Evolutionary conservation across 2,797 vertebrate species (phyloP), one percentile per base, ranked within the genome.

Genomic region (Coracias cyanogaster): DNA sequence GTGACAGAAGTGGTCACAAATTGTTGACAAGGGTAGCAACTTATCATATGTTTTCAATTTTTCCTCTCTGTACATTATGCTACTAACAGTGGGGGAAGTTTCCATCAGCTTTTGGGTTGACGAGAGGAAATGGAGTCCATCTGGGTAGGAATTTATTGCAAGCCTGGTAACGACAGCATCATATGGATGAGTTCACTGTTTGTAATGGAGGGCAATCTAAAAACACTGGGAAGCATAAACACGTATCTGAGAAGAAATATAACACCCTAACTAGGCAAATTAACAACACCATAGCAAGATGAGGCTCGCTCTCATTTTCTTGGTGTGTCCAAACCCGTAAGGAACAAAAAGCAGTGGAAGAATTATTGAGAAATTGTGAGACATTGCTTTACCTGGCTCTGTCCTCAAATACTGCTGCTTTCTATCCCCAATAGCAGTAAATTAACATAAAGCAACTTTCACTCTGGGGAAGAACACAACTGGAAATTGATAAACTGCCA

Each of bases 11-110:
- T 0, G 29, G 88, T 61, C 93, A 65, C 35, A 29, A 87, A 74
- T n/a, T 57, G 39, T 37, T 93, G 76, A 35, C 51, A 24, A 35
- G 83, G 77, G 39, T 82, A 90, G 78, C 77, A 77, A 86, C 62
- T 95, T 24, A 5, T 94, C 92, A 31, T 77, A 49, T 93, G 95
- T 17, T 96, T 77, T 57, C 31, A 60, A 57, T 58, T 61, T 90
- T 49, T 72, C 52, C 52, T 82, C 72, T 70, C 83, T 52, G 39
- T 33, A 43, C 49, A 17, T 89, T 76, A 52, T 39, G 77, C 73
- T 84, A 7, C 48, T 58, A 73, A 48, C 73, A 72, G 43, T 19
- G 86, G 55, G 86, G 33, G 71, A 55, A 55, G 71, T 6, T 81
- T 43, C 88, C 82, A 69, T n/a, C 79, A 48, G 90, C 72, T 69